These are phyloP conservation scores for Sebastes paucispinis DNA, from an alignment of 2,797 vertebrate species.

Conservation along the genomic window DNA sequence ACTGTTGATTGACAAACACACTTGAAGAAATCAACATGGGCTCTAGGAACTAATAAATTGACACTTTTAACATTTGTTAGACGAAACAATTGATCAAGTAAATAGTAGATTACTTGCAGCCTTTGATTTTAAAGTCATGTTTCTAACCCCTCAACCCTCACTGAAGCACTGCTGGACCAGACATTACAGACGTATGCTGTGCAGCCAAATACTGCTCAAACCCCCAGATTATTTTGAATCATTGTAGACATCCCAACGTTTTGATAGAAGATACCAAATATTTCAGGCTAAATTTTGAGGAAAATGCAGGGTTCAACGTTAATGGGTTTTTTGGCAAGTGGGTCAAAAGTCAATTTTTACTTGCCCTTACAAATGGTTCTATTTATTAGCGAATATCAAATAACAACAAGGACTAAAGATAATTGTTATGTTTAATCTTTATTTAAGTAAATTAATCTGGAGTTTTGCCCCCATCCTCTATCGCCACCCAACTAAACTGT, in stretches of 20 bases:
- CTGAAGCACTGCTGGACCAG: background rate
- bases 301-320: background rate
- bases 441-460: too few relatives aligned
- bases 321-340: too few relatives aligned
- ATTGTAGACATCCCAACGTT: background rate
- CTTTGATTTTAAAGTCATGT: background rate
- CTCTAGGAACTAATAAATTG: background rate
- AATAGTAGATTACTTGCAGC: background rate
- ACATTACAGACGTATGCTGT: background rate
- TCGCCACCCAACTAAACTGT: too few relatives aligned
- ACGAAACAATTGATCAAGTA: background rate
- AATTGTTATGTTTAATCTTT: too few relatives aligned
- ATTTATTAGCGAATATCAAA: too few relatives aligned
- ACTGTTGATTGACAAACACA: background rate
- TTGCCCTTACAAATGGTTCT: accelerated
- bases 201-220: background rate
- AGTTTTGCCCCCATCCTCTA: too few relatives aligned
- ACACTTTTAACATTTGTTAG: background rate
- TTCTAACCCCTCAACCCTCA: background rate
- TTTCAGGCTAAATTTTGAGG: background rate
- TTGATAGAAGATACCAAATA: background rate
- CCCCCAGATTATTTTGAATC: background rate
- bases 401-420: too few relatives aligned
- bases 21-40: background rate
- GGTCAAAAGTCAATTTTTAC: accelerated